These are phyloP conservation scores for Echinops telfairi DNA, from an alignment of 2,113 vertebrate species.

Conservation along the genomic window DNA sequence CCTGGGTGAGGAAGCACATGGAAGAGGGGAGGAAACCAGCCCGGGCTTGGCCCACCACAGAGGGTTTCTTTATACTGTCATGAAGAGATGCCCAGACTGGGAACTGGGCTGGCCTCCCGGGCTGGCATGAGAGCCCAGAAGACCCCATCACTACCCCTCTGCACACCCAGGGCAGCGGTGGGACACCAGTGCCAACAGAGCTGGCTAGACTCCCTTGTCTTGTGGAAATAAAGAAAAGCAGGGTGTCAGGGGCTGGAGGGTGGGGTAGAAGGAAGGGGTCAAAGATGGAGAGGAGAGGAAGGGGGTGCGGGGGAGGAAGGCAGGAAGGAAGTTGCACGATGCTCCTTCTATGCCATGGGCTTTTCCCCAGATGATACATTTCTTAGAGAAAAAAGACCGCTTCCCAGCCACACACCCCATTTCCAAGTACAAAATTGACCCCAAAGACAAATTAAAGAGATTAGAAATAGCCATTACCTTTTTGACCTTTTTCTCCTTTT, in stretches of 20 bases:
- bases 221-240: not conserved
- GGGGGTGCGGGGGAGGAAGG: too few species aligned
- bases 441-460: not conserved
- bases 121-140: not conserved
- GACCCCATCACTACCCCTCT: accelerated
- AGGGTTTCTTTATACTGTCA: not conserved
- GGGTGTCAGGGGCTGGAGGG: not conserved
- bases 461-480: slow-evolving; percentile 63
- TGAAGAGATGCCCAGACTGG: not conserved
- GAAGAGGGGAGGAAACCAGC: not conserved
- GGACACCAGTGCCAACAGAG: not conserved
- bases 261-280: not conserved
- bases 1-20: not conserved
- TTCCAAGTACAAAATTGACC: not conserved
- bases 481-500: slow-evolving; percentile 83
- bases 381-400: not conserved
- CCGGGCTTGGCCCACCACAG: accelerated
- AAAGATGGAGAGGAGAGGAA: not conserved
- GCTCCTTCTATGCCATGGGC: accelerated
- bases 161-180: accelerated
- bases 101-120: not conserved
- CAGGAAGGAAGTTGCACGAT: not conserved
- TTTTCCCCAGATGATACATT: not conserved
- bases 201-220: not conserved
- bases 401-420: accelerated